A percentile compares a stretch with the other conserved stretches of the same genome.
Conservation (phyloP, 1,140 invertebrate species). For the Muscidifurax raptorellus region DNA sequence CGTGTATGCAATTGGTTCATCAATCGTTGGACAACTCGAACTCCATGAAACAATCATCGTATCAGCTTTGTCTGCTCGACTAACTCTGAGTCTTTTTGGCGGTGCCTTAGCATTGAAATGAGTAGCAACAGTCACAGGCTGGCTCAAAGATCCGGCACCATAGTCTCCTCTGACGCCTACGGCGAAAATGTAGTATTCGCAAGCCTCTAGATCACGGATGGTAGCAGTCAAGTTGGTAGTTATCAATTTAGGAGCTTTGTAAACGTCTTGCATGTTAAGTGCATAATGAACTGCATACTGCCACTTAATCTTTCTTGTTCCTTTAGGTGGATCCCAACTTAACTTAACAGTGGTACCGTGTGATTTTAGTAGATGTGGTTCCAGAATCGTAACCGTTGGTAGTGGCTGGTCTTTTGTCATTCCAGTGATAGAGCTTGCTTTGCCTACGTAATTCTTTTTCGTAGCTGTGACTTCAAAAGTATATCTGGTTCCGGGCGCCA, state of each 20-base stretch:
- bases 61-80: conserved; percentile 72
- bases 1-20: conserved; percentile 77
- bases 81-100: conserved; percentile 76
- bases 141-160: conserved; percentile 80
- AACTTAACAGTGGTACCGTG: conserved; percentile 80
- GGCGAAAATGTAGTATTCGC: conserved; percentile 84
- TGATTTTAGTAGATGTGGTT: conserved; percentile 76
- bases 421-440: conserved; percentile 73
- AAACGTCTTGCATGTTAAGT: conserved; percentile 72
- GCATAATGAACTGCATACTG: conserved; percentile 82
- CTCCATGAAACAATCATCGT: conserved; percentile 76
- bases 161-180: conserved; percentile 81
- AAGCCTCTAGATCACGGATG: conserved; percentile 81
- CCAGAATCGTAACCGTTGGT: conserved; percentile 74
- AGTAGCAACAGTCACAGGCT: conserved; percentile 77
- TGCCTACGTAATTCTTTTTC: conserved; percentile 79
- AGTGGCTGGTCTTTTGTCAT: conserved; percentile 77
- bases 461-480: conserved; percentile 80
- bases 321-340: conserved; percentile 79
- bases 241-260: conserved; percentile 74
- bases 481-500: conserved; percentile 79
- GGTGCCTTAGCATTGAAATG: conserved; percentile 79
- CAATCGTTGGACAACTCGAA: conserved; percentile 75
- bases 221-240: conserved; percentile 78
- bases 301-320: conserved; percentile 76